These are phyloP conservation scores for Polyploca ridens DNA, from an alignment of 2,888 invertebrate species.

Conservation along the genomic window DNA sequence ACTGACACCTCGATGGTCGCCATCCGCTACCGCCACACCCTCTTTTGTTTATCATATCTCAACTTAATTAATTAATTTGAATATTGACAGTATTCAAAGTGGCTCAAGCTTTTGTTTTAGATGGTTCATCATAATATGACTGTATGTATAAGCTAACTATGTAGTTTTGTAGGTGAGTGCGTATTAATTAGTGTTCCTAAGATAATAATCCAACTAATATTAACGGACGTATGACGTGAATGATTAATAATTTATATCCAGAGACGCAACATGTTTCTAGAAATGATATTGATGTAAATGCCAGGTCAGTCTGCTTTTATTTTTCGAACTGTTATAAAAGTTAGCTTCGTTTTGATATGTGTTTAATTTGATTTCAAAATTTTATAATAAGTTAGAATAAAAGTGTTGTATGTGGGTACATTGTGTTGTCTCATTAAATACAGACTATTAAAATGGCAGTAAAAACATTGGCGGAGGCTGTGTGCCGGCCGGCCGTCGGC, in stretches of 20 bases:
- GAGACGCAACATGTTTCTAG: too few species aligned
- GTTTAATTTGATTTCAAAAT: too few species aligned
- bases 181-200: constrained; percentile 4
- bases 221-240: not conserved
- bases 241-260: not conserved
- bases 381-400: too few species aligned
- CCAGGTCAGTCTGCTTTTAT: too few species aligned
- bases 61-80: constrained; percentile 68
- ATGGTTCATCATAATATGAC: not conserved
- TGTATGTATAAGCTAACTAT: not conserved
- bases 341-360: too few species aligned
- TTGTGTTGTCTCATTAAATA: constrained; percentile 33
- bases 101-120: constrained; percentile 13
- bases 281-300: too few species aligned
- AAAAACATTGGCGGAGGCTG: constrained; percentile 16
- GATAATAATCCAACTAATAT: not conserved
- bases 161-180: constrained; percentile 9
- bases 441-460: constrained; percentile 47
- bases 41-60: constrained; percentile 72
- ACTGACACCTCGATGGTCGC: constrained; percentile 65
- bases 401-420: not conserved
- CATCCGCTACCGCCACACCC: constrained; percentile 62
- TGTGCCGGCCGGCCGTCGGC: constrained; percentile 24
- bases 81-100: constrained; percentile 41
- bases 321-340: too few species aligned